Percentiles rank a stretch among this genome's conserved stretches.
Evolutionary conservation across 2,113 vertebrate genomes (phyloP).

Genomic region (Aviceda subcristata): DNA sequence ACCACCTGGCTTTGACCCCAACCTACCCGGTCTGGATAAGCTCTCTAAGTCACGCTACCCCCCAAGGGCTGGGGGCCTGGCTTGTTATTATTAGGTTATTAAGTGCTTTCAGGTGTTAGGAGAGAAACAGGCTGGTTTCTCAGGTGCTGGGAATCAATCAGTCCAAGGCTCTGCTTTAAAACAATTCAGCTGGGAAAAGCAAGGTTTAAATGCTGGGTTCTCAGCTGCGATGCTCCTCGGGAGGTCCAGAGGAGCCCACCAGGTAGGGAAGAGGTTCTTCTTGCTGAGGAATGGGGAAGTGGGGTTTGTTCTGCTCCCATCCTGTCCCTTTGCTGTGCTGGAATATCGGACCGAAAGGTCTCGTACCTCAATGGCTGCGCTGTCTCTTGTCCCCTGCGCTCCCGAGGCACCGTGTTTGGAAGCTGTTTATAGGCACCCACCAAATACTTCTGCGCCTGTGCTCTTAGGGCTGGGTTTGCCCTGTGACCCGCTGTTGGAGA

Average conservation of each 20-base stretch:
- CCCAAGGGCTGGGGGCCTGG: background rate
- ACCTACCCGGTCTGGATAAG: background rate
- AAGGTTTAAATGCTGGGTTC: too few relatives aligned
- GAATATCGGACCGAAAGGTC: background rate
- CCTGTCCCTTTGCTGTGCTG: background rate
- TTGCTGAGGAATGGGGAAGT: fast-evolving
- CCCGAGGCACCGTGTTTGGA: fast-evolving
- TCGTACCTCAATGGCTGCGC: fast-evolving
- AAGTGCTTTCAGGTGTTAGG: background rate
- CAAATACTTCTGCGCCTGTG: background rate
- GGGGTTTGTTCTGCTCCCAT: background rate
- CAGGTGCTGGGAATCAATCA: background rate
- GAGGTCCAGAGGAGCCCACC: too few relatives aligned
- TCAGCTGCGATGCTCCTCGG: background rate
- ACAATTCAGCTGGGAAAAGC: background rate
- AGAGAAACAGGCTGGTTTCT: background rate
- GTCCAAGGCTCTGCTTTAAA: background rate
- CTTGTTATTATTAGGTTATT: background rate
- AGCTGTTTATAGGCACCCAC: background rate
- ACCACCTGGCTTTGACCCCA: background rate
- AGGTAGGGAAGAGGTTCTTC: background rate
- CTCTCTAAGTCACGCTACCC: background rate
- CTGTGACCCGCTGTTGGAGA: fast-evolving
- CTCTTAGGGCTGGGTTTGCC: background rate
- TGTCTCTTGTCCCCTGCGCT: too few relatives aligned